Base-by-base conservation (phyloP, 2,888 invertebrate species). In the Drosophila trichaetosa region DNA sequence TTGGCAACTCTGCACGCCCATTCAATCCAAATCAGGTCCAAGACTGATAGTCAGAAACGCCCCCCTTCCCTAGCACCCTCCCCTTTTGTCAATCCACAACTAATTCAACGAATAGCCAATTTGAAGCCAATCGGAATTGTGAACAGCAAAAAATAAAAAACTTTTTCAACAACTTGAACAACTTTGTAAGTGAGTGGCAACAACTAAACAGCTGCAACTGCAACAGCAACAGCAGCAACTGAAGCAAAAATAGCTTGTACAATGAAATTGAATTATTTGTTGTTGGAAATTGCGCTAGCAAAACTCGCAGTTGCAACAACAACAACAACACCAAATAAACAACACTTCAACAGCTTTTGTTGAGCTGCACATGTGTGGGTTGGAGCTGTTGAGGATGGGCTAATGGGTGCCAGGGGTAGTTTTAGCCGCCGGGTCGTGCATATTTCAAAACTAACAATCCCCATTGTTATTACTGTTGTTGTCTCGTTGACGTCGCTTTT, bases 361-460 rank as follows among this genome's bases (percentile, higher is more conserved):
- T 81, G 59, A 74, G 48, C 71, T 34, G 42, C 64, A 60, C 64
- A 66, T 64, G 60, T 61, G 52, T 60, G 31, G 46, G 46, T 46
- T 8, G 4, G 21, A 8, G 21, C 4, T 7, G 21, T 46, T 46
- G 16, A 16, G 46, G 24, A 18, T 46, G 46, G 46, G 52, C 16
- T 33, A 36, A 31, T 31, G 52, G 56, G 56, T 53, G 56, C 46
- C 31, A 42, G 60, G 52, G 58, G 21, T 24, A 24, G 42, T 33
- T 38, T 31, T 10, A 57, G 40, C 53, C 49, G 49, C 36, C 40
- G 58, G 53, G 48, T 78, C 89, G 72, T 84, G 87, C 89, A 87
- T 89, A 85, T 89, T 87, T 85, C 85, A 85, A 75, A 84, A 87
- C 85, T 89, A 85, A 84, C 89, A 89, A 87, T 62, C 66, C 42